Evolutionary conservation across 2,888 invertebrate genomes (phyloP).

Genomic region (Uropetala carovei): DNA sequence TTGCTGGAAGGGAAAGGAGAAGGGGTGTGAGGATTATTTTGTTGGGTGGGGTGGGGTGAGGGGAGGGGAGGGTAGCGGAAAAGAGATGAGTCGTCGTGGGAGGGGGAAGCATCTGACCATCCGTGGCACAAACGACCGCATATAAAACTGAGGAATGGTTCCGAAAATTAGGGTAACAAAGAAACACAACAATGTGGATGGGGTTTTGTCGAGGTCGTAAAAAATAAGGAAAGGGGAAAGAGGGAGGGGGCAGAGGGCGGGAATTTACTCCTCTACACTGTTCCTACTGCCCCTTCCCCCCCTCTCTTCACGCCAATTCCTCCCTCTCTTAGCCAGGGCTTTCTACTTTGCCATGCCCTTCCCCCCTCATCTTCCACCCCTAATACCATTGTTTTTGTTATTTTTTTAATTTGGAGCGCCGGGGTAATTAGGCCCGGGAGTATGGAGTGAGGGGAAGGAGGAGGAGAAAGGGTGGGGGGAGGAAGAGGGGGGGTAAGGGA

Average conservation of each 20-base stretch:
- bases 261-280: not conserved
- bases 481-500: not conserved
- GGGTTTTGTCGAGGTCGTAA: slow-evolving; percentile 61
- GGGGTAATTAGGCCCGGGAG: slow-evolving; percentile 46
- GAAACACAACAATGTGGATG: slow-evolving; percentile 64
- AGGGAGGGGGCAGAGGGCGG: not conserved
- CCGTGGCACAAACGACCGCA: slow-evolving; percentile 59
- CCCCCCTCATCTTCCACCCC: not conserved
- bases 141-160: slow-evolving; percentile 62
- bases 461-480: not conserved
- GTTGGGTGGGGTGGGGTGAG: not conserved
- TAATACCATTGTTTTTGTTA: slow-evolving; percentile 32
- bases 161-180: slow-evolving; percentile 63
- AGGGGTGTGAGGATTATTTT: too few species aligned
- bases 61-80: not conserved
- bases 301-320: too few species aligned
- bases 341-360: not conserved
- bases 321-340: not conserved
- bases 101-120: not conserved
- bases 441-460: not conserved
- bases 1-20: too few species aligned
- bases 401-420: slow-evolving; percentile 47
- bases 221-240: slow-evolving; percentile 10
- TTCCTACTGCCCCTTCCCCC: not conserved
- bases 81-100: not conserved